These are phyloP conservation scores for Zeus faber DNA, from an alignment of 2,113 vertebrate genomes.

Conservation along the genomic window DNA sequence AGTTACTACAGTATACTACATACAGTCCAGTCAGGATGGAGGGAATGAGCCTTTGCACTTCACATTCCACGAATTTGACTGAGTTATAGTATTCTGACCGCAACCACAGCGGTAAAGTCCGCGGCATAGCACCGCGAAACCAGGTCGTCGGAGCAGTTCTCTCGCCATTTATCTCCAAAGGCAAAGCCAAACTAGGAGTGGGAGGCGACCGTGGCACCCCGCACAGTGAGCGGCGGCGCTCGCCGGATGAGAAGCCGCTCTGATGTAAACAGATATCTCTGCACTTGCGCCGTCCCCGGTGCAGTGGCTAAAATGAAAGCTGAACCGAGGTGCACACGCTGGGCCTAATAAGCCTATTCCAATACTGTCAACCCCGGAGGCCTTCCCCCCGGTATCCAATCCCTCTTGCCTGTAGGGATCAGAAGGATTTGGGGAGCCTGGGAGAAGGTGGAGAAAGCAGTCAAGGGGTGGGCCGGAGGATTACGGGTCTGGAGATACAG, in stretches of 20 bases:
- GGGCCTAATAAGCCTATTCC: conserved; percentile 34
- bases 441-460: not conserved
- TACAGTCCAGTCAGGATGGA: too few relatives aligned
- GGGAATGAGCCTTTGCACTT: too few relatives aligned
- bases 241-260: conserved; percentile 14
- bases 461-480: not conserved
- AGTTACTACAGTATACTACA: too few relatives aligned
- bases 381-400: not conserved
- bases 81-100: too few relatives aligned
- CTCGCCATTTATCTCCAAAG: not conserved
- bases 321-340: conserved; percentile 23
- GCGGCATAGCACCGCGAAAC: too few relatives aligned
- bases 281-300: conserved; percentile 15
- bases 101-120: too few relatives aligned
- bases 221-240: conserved; percentile 9
- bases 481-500: too few relatives aligned
- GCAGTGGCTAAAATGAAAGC: conserved; percentile 24
- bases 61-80: too few relatives aligned
- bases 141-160: too few relatives aligned
- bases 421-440: not conserved
- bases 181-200: not conserved
- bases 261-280: conserved; percentile 38
- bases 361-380: conserved; percentile 16
- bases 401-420: conserved; percentile 2
- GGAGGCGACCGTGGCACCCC: not conserved